A percentile compares a stretch with the other conserved stretches of the same genome.
Conservation (phyloP, 2,113 vertebrate genomes). For the Heptranchias perlo region DNA sequence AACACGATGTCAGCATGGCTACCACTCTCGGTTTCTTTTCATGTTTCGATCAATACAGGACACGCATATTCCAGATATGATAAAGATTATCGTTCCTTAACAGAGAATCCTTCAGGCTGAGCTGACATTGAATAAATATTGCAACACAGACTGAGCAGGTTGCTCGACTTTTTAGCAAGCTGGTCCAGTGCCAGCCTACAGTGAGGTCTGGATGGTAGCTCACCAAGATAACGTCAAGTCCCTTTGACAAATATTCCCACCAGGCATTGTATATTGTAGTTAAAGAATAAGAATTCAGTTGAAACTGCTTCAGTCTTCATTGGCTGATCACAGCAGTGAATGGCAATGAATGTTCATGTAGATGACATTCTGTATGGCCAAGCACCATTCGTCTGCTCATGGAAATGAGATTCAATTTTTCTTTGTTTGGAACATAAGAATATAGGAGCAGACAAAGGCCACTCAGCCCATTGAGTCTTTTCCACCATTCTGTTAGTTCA, state of each 20-base stretch:
- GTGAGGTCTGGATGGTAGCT: conserved; percentile 3
- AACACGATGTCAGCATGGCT: too few relatives aligned
- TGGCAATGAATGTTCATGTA: background rate
- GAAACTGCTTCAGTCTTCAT: conserved; percentile 3
- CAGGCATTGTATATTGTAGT: background rate
- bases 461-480: background rate
- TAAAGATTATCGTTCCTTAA: background rate
- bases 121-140: background rate
- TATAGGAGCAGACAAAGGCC: background rate
- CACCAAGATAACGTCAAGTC: conserved; percentile 15
- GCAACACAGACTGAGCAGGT: background rate
- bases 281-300: background rate
- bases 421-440: background rate
- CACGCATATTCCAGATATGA: background rate
- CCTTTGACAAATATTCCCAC: conserved; percentile 4
- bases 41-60: background rate
- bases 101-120: background rate
- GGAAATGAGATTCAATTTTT: background rate
- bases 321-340: background rate
- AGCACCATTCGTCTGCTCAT: background rate
- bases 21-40: background rate
- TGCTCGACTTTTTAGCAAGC: background rate
- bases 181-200: background rate
- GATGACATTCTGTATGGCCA: background rate
- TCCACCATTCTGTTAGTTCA: background rate